A percentile compares a stretch with the other conserved stretches of the same genome.
These are phyloP conservation scores for Hetaerina americana DNA, from an alignment of 1,140 invertebrate species.

Conservation along the genomic window DNA sequence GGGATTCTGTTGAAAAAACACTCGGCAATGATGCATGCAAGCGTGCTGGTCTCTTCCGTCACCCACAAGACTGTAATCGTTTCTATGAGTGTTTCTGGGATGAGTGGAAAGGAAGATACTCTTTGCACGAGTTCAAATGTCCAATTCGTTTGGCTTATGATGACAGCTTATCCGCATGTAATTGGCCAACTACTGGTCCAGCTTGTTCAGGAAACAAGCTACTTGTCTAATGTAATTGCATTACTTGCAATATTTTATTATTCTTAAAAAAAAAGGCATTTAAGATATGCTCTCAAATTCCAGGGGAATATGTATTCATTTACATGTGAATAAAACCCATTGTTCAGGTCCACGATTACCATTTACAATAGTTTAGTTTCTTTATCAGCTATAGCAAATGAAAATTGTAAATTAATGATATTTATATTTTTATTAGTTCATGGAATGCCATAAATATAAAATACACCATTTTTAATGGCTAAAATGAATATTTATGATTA, in stretches of 20 bases:
- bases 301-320: background rate
- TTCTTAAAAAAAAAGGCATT: background rate
- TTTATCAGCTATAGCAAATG: background rate
- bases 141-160: slow-evolving; percentile 70
- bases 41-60: slow-evolving; percentile 64
- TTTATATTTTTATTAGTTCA: background rate
- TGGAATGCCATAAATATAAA: background rate
- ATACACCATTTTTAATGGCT: background rate
- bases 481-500: background rate
- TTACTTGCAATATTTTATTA: too few species aligned
- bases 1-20: slow-evolving; percentile 28
- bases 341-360: background rate
- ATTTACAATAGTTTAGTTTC: background rate
- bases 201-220: slow-evolving; percentile 58
- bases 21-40: slow-evolving; percentile 43
- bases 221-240: slow-evolving; percentile 27
- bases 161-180: slow-evolving; percentile 56
- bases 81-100: slow-evolving; percentile 79
- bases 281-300: background rate
- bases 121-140: slow-evolving; percentile 66
- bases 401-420: background rate
- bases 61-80: slow-evolving; percentile 69
- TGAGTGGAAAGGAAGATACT: slow-evolving; percentile 60
- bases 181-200: slow-evolving; percentile 69
- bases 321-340: background rate